A percentile compares a stretch with the other conserved stretches of the same genome.
Conservation (phyloP, 2,888 invertebrate genomes). For the Cerceris rybyensis region DNA sequence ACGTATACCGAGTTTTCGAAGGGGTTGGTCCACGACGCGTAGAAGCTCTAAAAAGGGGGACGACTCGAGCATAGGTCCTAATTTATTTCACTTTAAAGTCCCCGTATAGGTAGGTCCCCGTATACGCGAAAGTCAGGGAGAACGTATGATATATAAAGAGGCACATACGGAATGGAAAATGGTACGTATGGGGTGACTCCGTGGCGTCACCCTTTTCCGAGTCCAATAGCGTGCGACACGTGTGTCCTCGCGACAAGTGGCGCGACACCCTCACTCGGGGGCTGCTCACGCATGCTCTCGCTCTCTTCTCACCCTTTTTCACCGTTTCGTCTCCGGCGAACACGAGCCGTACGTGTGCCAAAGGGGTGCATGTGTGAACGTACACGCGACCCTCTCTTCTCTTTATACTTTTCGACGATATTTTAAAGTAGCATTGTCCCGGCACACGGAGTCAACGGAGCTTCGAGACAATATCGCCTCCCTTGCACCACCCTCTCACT, state of each 20-base stretch:
- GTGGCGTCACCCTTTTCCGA: constrained; percentile 67
- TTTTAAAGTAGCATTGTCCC: constrained; percentile 80
- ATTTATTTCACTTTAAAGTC: constrained; percentile 80
- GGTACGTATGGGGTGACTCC: constrained; percentile 57
- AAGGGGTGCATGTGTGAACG: background rate
- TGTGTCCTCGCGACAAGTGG: constrained; percentile 78
- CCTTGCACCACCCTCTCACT: constrained; percentile 19
- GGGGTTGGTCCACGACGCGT: constrained; percentile 26
- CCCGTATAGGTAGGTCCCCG: constrained; percentile 53
- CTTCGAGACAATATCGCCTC: constrained; percentile 77
- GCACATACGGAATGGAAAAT: constrained; percentile 51
- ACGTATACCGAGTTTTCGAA: constrained; percentile 13
- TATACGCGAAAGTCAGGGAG: constrained; percentile 55
- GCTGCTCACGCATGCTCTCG: constrained; percentile 46
- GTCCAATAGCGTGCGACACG: constrained; percentile 76
- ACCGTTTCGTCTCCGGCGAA: constrained; percentile 1
- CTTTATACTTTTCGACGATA: constrained; percentile 77
- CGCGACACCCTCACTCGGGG: constrained; percentile 69
- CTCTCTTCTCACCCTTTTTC: constrained; percentile 43
- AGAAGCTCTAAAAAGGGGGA: background rate
- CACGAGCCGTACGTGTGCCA: background rate
- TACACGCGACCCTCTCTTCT: constrained; percentile 36
- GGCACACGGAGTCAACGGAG: constrained; percentile 68
- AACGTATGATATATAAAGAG: constrained; percentile 28
- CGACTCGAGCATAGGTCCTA: constrained; percentile 57